These are phyloP conservation scores for Macroramphosus scolopax DNA, from an alignment of 2,797 vertebrate genomes.

Conservation along the genomic window DNA sequence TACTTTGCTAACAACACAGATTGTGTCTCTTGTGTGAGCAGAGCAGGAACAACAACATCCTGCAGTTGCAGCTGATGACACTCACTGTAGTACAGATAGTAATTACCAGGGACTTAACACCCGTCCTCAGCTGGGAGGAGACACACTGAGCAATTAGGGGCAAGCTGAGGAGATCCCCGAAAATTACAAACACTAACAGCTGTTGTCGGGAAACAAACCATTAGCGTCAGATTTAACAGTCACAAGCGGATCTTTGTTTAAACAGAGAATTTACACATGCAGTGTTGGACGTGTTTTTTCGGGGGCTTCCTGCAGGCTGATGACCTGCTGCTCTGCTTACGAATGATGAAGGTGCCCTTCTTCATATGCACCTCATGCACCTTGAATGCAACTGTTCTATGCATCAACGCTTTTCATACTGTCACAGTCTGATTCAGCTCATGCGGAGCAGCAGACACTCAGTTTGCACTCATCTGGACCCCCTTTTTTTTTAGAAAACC, in stretches of 20 bases:
- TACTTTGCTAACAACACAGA: too few relatives aligned
- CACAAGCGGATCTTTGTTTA: conserved; percentile 26
- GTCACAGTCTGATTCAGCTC: too few relatives aligned
- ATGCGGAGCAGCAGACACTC: too few relatives aligned
- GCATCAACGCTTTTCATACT: too few relatives aligned
- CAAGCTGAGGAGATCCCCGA: conserved; percentile 17
- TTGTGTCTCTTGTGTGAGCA: too few relatives aligned
- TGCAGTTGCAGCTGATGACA: too few relatives aligned
- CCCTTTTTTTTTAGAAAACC: too few relatives aligned
- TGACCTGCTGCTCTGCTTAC: not conserved
- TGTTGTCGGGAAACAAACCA: conserved; percentile 43
- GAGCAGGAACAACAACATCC: too few relatives aligned
- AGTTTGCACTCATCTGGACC: too few relatives aligned
- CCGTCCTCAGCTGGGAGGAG: conserved; percentile 48
- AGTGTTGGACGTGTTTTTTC: conserved; percentile 1
- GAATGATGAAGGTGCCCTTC: not conserved
- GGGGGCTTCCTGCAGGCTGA: not conserved
- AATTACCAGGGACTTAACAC: conserved; percentile 15
- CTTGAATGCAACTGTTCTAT: too few relatives aligned
- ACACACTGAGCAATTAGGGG: conserved; percentile 58
- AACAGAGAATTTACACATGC: conserved; percentile 14
- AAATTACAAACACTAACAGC: conserved; percentile 54
- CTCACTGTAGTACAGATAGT: too few relatives aligned
- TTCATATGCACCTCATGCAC: not conserved
- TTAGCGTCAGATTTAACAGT: conserved; percentile 10